Evolutionary conservation across 2,888 invertebrate species (phyloP).

Genomic region (Strigamia transsilvanica): DNA sequence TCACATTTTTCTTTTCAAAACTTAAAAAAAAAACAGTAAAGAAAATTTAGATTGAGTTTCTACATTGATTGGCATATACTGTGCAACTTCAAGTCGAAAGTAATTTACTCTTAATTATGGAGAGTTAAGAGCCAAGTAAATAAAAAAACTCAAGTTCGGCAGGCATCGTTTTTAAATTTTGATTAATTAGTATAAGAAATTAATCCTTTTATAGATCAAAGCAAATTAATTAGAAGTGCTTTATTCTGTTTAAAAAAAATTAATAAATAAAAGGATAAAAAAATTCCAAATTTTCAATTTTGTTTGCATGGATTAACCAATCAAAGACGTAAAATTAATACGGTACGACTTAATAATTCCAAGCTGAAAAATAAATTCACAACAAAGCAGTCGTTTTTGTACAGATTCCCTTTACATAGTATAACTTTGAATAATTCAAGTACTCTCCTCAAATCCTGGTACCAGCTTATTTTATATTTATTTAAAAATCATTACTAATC

Average conservation of each 20-base stretch:
- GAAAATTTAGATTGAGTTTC: background rate
- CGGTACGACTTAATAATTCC: background rate
- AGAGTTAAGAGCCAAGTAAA: background rate
- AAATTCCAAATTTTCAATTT: background rate
- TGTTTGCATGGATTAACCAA: background rate
- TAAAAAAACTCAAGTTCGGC: background rate
- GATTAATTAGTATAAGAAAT: background rate
- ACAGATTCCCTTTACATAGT: background rate
- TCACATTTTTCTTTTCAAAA: background rate
- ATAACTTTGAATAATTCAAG: background rate
- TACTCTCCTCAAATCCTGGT: background rate
- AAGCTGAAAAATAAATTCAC: background rate
- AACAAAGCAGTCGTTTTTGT: background rate
- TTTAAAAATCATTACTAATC: conserved; percentile 18
- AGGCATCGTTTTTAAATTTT: background rate
- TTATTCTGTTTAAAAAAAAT: background rate
- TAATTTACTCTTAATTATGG: conserved; percentile 21
- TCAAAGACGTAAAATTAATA: background rate
- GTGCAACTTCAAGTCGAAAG: background rate
- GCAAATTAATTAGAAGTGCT: conserved; percentile 9
- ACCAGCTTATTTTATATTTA: conserved; percentile 27
- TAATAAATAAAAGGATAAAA: background rate
- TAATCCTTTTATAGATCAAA: conserved; percentile 15
- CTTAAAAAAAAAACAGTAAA: background rate
- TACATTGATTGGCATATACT: background rate